Base-by-base conservation (phyloP, 2,888 invertebrate genomes). In the Stenichneumon culpator region DNA sequence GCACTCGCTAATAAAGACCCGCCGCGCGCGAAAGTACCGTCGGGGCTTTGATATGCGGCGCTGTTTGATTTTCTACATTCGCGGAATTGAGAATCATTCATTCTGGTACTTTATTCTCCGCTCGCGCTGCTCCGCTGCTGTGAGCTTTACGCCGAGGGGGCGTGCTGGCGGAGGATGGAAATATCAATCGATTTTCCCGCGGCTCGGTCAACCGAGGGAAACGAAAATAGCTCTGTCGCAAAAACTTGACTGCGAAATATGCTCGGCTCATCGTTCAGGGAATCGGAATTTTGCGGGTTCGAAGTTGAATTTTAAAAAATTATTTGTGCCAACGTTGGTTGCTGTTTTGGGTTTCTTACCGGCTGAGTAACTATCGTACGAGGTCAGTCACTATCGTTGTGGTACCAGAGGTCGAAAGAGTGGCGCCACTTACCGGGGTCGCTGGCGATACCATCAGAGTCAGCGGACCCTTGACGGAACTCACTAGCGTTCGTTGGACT, bases 161-260 rank as follows among this genome's bases (percentile, higher is more conserved):
- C 57, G 36, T 0, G 3, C 11, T 14, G 44, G 14, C 44, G 3
- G 14, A 47, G 50, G 60, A 57, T 63, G 52, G 25, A 79, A 80
- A 80, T 80, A 57, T 65, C 73, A 36, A 86, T 86, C 82, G 77
- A 86, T 86, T 63, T 11, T 39, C 5, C 14, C 14, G 14, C 50
- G 6, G 60, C 11, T 63, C 4, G 22, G 60, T 22, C 25, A 68
- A 11, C 52, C 19, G 9, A 54, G n/a, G 47, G 14, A 67, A 22
- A n/a, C 19, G 11, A 28, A 67, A 67, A 57, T 57, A 44, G 14
- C 44, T 44, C 44, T 14, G 44, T 11, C 14, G 44, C 11, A 44
- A 44, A 14, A 44, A 44, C 0, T 14, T 14, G 3, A 44, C 44
- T 14, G 14, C 14, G 3, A 44, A 44, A 44, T 44, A 3, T 44